Conservation (phyloP, 2,113 vertebrate species). For the Tragelaphus buxtoni region DNA sequence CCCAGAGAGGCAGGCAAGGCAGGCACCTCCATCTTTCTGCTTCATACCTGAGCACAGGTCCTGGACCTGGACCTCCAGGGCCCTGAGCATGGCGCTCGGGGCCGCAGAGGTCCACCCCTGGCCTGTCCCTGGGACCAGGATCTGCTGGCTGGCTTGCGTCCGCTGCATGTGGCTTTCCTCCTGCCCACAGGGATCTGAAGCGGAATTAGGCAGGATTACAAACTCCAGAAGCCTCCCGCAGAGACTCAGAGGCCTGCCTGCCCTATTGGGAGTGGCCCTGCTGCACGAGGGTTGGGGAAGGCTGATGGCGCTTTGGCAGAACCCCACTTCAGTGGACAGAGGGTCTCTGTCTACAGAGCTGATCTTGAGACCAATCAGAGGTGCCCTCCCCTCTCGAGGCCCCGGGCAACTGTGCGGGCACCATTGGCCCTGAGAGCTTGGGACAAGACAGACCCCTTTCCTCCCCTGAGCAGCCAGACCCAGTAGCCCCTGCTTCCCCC, state of each 20-base stretch:
- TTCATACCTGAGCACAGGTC: background rate
- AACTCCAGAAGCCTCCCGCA: background rate
- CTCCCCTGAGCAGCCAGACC: background rate
- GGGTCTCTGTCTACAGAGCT: background rate
- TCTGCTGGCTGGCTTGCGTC: background rate
- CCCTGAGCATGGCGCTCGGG: background rate
- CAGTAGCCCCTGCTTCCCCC: background rate
- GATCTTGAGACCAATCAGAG: background rate
- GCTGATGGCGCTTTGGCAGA: background rate
- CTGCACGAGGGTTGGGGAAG: background rate
- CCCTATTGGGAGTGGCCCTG: background rate
- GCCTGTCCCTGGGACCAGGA: background rate
- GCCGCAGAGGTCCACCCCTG: background rate
- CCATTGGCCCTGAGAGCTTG: background rate
- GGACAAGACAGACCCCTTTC: too few relatives aligned
- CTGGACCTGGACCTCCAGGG: background rate
- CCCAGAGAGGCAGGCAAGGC: background rate
- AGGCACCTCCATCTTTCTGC: background rate
- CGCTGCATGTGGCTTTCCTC: background rate
- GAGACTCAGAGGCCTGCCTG: background rate
- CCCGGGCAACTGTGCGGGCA: rapidly evolving
- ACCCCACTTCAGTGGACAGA: background rate
- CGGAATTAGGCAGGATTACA: conserved; percentile 37
- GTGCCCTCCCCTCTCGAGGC: background rate
- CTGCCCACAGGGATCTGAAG: background rate